phyloP scores from a whole-genome alignment of 2,888 invertebrate genomes.

The Sisyra nigra region DNA sequence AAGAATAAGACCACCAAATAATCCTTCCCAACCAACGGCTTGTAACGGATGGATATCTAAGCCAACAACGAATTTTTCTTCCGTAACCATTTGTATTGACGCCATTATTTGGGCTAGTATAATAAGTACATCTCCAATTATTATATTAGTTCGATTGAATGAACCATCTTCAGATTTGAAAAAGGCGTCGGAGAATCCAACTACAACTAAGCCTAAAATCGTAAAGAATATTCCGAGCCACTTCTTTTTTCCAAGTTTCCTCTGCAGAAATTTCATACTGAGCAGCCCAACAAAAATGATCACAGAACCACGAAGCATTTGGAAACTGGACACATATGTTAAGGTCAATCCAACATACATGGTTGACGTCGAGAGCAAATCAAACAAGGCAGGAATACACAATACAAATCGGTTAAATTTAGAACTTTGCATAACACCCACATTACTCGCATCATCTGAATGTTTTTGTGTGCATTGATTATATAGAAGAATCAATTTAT shows the following conservation, averaged over 20 bases:
- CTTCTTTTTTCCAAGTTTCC: slow-evolving; percentile 44
- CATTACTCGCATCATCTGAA: slow-evolving; percentile 9
- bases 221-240: slow-evolving; percentile 65
- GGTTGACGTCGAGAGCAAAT: slow-evolving; percentile 73
- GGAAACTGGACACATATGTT: slow-evolving; percentile 88
- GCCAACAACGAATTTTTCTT: slow-evolving; percentile 77
- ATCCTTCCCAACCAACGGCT: slow-evolving; percentile 82
- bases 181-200: slow-evolving; percentile 58
- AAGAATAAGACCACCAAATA: slow-evolving; percentile 55
- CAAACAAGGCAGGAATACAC: slow-evolving; percentile 75
- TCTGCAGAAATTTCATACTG: slow-evolving; percentile 63
- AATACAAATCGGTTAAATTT: slow-evolving; percentile 65
- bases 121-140: slow-evolving; percentile 66
- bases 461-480: slow-evolving; percentile 37
- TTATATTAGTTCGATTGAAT: slow-evolving; percentile 49
- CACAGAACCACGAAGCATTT: slow-evolving; percentile 85
- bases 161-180: slow-evolving; percentile 24
- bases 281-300: slow-evolving; percentile 80
- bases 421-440: too few relatives aligned
- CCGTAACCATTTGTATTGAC: slow-evolving; percentile 85
- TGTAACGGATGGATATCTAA: slow-evolving; percentile 78
- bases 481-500: slow-evolving; percentile 46
- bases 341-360: slow-evolving; percentile 85
- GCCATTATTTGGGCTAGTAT: slow-evolving; percentile 65
- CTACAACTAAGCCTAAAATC: slow-evolving; percentile 50